A percentile compares a stretch with the other conserved stretches of the same genome.
Conservation (phyloP, 2,797 vertebrate species). For the Chrysocyon brachyurus region DNA sequence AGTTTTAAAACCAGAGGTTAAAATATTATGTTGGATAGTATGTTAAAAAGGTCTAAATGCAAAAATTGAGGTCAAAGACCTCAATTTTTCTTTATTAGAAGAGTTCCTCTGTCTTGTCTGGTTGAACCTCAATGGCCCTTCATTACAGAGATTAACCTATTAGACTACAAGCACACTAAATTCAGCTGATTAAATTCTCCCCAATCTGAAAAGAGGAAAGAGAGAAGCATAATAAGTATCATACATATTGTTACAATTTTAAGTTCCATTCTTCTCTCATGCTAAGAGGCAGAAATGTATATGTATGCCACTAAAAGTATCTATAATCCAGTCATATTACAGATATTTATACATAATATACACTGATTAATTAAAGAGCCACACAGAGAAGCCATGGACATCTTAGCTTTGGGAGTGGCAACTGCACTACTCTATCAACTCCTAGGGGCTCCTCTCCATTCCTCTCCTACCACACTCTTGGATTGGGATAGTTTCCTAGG, state of each 20-base stretch:
- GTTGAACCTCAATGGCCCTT: slow-evolving; percentile 81
- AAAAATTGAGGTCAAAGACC: slow-evolving; percentile 88
- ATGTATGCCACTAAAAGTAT: background rate
- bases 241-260: background rate
- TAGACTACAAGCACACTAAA: slow-evolving; percentile 72
- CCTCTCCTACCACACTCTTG: background rate
- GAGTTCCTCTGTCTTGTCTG: slow-evolving; percentile 78
- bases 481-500: background rate
- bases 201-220: background rate
- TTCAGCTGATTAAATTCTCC: slow-evolving; percentile 68
- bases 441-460: fast-evolving
- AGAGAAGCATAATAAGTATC: background rate
- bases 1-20: slow-evolving; percentile 86
- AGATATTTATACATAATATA: background rate
- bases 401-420: background rate
- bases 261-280: background rate
- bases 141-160: slow-evolving; percentile 84
- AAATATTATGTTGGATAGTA: slow-evolving; percentile 84
- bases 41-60: slow-evolving; percentile 85
- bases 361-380: background rate
- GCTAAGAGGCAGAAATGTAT: background rate
- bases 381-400: background rate
- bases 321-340: background rate
- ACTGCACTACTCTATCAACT: fast-evolving
- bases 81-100: slow-evolving; percentile 84